Percentiles rank a stretch among this genome's conserved stretches.
These are phyloP conservation scores for Neosalanx taihuensis DNA, from an alignment of 2,797 vertebrate genomes.

Conservation along the genomic window DNA sequence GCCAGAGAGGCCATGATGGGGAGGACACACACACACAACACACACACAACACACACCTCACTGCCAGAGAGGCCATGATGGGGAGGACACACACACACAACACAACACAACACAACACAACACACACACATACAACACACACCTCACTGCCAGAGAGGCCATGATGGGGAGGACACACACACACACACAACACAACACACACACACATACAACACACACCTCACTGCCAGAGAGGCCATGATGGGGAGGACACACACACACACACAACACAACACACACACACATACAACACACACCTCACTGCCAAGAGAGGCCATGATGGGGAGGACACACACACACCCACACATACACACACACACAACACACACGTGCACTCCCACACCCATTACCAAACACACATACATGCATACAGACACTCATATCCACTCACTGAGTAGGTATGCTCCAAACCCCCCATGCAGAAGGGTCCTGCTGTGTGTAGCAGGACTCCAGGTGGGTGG, in stretches of 20 bases:
- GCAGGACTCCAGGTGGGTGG: neutral
- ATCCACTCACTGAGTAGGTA: neutral
- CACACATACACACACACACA: no score
- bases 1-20: conserved; percentile 89
- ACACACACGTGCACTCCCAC: neutral
- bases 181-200: neutral
- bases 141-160: no score
- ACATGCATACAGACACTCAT: neutral
- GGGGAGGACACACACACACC: no score
- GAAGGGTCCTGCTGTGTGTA: neutral
- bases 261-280: neutral
- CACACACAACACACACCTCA: conserved; percentile 40
- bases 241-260: no score
- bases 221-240: no score
- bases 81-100: conserved; percentile 47
- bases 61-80: conserved; percentile 88
- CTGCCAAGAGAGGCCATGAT: no score
- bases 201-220: neutral
- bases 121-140: neutral
- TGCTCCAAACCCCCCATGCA: neutral
- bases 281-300: neutral
- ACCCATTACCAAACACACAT: neutral
- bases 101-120: neutral
- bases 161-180: no score
- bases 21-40: conserved; percentile 31